Conservation (phyloP, 1,140 invertebrate genomes). For the Trichonephila inaurata region DNA sequence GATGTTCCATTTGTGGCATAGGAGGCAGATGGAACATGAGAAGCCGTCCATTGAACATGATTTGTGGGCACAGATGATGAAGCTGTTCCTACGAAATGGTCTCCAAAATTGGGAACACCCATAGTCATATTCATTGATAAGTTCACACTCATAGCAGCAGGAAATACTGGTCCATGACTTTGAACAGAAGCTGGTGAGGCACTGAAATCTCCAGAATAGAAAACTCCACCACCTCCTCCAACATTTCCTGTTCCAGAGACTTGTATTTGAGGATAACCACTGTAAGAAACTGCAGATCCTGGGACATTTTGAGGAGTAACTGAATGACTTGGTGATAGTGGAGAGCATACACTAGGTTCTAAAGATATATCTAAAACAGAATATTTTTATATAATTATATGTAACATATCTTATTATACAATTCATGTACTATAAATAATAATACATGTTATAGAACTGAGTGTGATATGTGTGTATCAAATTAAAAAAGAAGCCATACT, state of each 20-base stretch:
- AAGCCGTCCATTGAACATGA: conserved; percentile 69
- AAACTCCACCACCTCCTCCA: conserved; percentile 33
- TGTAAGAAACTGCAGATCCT: conserved; percentile 40
- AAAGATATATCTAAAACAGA: conserved; percentile 98
- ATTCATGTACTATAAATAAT: too few species aligned
- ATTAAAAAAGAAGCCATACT: too few species aligned
- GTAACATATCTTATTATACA: too few species aligned
- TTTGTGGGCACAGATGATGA: conserved; percentile 46
- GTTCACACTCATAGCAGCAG: conserved; percentile 74
- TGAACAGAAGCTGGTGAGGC: not conserved
- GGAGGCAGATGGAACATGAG: conserved; percentile 79
- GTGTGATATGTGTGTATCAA: too few species aligned
- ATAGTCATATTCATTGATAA: conserved; percentile 77
- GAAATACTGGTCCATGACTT: conserved; percentile 21
- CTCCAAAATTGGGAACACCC: conserved; percentile 13
- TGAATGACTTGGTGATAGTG: conserved; percentile 84
- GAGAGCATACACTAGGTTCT: conserved; percentile 83
- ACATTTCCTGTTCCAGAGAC: conserved; percentile 46
- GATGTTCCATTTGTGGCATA: conserved; percentile 47
- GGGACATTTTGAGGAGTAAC: conserved; percentile 80
- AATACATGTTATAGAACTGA: too few species aligned
- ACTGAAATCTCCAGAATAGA: conserved; percentile 35
- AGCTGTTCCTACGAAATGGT: conserved; percentile 66
- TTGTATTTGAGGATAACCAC: conserved; percentile 67
- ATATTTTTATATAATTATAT: not conserved